Base-by-base conservation (phyloP, 2,888 invertebrate genomes). In the Lasioglossum pauxillum region DNA sequence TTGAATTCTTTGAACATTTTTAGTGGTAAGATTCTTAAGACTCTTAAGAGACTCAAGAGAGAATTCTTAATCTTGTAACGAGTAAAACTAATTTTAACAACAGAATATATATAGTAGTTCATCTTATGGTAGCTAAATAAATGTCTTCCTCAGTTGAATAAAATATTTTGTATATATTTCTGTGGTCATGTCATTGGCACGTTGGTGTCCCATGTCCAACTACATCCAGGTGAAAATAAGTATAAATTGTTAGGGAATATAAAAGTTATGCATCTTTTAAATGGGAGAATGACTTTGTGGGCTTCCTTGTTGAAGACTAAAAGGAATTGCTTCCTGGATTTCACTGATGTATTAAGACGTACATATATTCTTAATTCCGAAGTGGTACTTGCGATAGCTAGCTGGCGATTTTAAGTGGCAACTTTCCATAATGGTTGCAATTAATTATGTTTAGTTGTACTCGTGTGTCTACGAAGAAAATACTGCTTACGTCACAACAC, bases 271-370 rank as follows among this genome's bases (percentile, higher is more conserved):
- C n/a, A 60, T 64, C 64, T 64, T 64, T 31, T 16, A 16, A 64
- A 64, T 64, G 7, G 31, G 2, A 16, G 4, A 27, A 5, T 16
- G 5, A 60, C 1, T 14, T 14, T 27, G 31, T 16, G 31, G 14
- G 7, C 31, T 64, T 31, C 64, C 64, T 31, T 31, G 27, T 64
- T 31, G 7, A 64, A 64, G 31, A 64, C 27, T 53, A 23, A n/a
- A 64, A 64, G 60, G 60, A 64, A 27, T 64, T 64, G 5, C 60
- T 64, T 64, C 60, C 60, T 64, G 27, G 60, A 64, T 31, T 64
- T 64, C 60, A 5, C 60, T 31, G 60, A 64, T 31, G 27, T 64
- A 16, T 64, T 27, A 31, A 64, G 27, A 16, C 53, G 16, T 64
- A 31, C 7, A 27, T 14, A 27, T 60, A 27, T 64, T 16, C 16